Conservation (phyloP, 2,113 vertebrate genomes). For the Fregetta grallaria region DNA sequence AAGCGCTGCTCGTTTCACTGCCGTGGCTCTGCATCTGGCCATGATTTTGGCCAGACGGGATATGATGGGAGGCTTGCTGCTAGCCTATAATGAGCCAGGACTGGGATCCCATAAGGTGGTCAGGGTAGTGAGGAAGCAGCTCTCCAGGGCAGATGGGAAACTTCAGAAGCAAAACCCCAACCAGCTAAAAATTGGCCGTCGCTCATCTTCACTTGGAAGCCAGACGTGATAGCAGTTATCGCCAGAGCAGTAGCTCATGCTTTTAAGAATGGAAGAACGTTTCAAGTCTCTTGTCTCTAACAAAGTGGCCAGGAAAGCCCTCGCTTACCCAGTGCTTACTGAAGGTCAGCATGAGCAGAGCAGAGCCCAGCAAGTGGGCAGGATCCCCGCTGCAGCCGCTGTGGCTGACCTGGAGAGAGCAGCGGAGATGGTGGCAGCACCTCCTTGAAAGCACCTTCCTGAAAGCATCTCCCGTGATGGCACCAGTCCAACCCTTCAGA, state of each 20-base stretch:
- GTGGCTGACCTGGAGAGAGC: not conserved
- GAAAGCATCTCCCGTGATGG: not conserved
- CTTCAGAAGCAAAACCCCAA: not conserved
- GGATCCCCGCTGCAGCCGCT: conserved; percentile 20
- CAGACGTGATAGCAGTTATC: not conserved
- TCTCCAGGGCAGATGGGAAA: not conserved
- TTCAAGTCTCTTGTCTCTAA: not conserved
- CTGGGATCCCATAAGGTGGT: not conserved
- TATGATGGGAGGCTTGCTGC: not conserved
- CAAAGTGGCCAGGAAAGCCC: not conserved
- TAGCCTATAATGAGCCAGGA: not conserved
- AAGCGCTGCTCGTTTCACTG: not conserved
- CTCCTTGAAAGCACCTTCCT: not conserved
- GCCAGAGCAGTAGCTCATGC: not conserved
- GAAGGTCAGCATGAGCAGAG: conserved; percentile 6
- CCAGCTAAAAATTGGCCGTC: not conserved
- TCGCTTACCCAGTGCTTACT: not conserved
- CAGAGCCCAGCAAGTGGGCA: conserved; percentile 10
- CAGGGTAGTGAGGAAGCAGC: not conserved
- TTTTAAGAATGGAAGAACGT: not conserved
- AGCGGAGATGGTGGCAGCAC: not conserved
- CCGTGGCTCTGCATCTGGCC: not conserved
- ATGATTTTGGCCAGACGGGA: not conserved
- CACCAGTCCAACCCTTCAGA: not conserved
- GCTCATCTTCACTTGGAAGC: not conserved